These are phyloP conservation scores for Oncorhynchus clarkii DNA, from an alignment of 2,113 vertebrate genomes.

Conservation along the genomic window DNA sequence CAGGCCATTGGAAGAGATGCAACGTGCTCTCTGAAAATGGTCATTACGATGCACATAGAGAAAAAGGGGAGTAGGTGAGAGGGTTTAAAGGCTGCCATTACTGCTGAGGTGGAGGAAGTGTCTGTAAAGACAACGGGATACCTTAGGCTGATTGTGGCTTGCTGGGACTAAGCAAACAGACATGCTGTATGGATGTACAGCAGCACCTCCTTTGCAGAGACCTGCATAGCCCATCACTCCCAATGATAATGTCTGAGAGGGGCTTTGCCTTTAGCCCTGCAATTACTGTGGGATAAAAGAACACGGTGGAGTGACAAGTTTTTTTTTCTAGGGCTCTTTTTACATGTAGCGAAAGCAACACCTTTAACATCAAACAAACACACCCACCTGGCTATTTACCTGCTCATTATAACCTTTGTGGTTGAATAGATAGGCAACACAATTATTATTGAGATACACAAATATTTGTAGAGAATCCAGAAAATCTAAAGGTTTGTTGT, in stretches of 20 bases:
- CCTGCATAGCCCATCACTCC: not conserved
- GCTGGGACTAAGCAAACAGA: not conserved
- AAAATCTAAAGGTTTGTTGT: slow-evolving; percentile 1
- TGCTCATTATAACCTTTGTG: not conserved
- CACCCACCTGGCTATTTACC: not conserved
- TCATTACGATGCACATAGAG: slow-evolving; percentile 19
- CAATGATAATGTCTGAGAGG: not conserved
- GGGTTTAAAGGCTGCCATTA: not conserved
- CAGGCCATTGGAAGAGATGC: slow-evolving; percentile 5
- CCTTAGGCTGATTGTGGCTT: not conserved
- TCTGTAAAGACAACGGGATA: slow-evolving; percentile 10
- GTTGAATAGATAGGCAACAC: not conserved
- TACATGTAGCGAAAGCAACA: not conserved
- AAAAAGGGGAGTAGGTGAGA: not conserved
- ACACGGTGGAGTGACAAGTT: not conserved
- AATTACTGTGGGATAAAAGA: not conserved
- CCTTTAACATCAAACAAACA: not conserved
- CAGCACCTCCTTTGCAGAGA: not conserved
- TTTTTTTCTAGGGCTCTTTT: not conserved
- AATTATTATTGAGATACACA: not conserved
- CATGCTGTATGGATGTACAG: not conserved
- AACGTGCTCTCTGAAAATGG: slow-evolving; percentile 8
- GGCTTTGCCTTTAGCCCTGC: not conserved
- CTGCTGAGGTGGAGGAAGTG: not conserved
- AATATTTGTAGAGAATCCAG: too few species aligned